phyloP scores from a whole-genome alignment of 2,888 invertebrate species.

The Lasiommata megera region DNA sequence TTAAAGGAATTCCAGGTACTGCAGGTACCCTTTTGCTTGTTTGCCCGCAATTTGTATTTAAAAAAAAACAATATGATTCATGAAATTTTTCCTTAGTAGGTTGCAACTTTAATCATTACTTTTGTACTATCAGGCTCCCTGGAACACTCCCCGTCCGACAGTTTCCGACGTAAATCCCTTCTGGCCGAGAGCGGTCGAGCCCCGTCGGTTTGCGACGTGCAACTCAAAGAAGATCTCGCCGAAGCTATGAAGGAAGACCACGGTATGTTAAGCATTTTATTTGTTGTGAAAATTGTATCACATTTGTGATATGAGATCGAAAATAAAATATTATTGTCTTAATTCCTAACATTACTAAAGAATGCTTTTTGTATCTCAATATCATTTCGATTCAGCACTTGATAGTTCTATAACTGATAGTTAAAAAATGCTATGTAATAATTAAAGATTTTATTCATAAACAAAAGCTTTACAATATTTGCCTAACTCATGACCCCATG shows the following conservation, averaged over 20 bases:
- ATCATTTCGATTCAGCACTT: neutral
- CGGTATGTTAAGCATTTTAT: slow-evolving; percentile 47
- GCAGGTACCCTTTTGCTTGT: no score
- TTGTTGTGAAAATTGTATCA: neutral
- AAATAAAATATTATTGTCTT: neutral
- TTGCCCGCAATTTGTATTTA: no score
- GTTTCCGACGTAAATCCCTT: slow-evolving; percentile 84
- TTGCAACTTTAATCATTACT: no score
- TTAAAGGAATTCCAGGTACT: no score
- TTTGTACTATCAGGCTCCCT: slow-evolving; percentile 86
- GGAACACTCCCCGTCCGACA: slow-evolving; percentile 94
- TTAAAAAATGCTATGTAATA: no score
- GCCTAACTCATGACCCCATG: slow-evolving; percentile 18
- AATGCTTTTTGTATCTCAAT: neutral
- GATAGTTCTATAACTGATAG: neutral
- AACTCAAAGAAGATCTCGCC: slow-evolving; percentile 93
- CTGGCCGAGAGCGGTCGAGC: slow-evolving; percentile 57
- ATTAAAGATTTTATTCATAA: neutral
- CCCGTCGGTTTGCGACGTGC: slow-evolving; percentile 85
- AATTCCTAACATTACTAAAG: neutral
- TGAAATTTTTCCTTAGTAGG: no score
- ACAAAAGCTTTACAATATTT: slow-evolving; percentile 1
- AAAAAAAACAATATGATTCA: no score
- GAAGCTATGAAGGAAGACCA: slow-evolving; percentile 95
- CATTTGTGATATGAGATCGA: neutral